Base-by-base conservation (phyloP, 1,140 invertebrate species). In the Eupristina koningsbergeri region DNA sequence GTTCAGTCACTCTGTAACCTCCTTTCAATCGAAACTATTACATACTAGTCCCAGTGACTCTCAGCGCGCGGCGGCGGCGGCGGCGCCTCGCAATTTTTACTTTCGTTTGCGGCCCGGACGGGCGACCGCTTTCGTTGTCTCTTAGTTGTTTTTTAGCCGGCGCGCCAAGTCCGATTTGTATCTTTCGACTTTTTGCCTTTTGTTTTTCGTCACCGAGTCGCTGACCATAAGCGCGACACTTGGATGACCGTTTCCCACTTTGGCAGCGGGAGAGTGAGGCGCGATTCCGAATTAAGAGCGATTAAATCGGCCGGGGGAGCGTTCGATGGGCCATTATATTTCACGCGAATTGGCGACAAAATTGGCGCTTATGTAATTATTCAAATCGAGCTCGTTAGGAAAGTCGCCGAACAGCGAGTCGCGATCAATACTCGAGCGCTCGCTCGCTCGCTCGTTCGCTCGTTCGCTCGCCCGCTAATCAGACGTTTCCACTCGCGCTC, bases 11-110 rank as follows among this genome's bases (percentile, higher is more conserved):
- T 92, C 89, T 88, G 89, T 92, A 92, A 92, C 92, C 92, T 93
- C 92, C 91, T 93, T 93, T 92, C 92, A 88, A 92, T 93, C 91
- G 91, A 92, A 92, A 92, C 91, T 92, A 92, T 92, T 92, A 92
- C 92, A 85, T 91, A 91, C 90, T 91, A 90, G 88, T 77, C 73
- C 34, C 91, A 92, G 92, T 89, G 92, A 87, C 82, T 91, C 92
- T 92, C 92, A 92, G 85, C 87, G 61, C 26, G 64, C 79, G 85
- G 84, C 58, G 84, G 82, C 87, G 26, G 64, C 79, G 85, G 84
- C 58, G 84, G 82, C 87, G 26, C 22, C 50, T 29, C 64, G 36
- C 22, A 50, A 83, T 87, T 89, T 91, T 92, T 91, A 92, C 90
- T 92, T 92, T 92, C 91, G 87, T 91, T 91, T 87, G 53, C 26